Evolutionary conservation across 2,888 invertebrate genomes (phyloP).

Genomic region (Hofmannophila pseudospretella): DNA sequence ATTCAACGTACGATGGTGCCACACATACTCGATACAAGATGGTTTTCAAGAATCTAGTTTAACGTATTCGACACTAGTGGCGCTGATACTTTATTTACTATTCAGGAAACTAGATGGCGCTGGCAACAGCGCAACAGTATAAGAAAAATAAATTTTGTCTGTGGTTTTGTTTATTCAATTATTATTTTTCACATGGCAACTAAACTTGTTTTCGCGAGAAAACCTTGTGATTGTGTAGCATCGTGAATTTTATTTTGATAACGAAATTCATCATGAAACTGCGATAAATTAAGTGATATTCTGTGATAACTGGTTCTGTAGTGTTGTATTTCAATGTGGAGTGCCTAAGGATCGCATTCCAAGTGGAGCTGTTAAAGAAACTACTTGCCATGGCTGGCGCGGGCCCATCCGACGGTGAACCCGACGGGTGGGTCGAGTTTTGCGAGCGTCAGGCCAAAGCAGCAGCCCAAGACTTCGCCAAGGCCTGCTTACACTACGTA

Average conservation of each 20-base stretch:
- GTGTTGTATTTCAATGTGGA: conserved; percentile 38
- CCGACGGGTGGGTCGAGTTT: conserved; percentile 88
- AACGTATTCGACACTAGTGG: no score
- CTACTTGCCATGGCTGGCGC: conserved; percentile 73
- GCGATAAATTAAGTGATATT: conserved; percentile 23
- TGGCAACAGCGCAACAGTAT: no score
- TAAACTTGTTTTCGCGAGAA: conserved; percentile 68
- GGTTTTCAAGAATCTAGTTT: no score
- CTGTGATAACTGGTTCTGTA: conserved; percentile 23
- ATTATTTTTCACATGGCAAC: conserved; percentile 44
- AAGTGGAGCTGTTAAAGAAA: conserved; percentile 74
- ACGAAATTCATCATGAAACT: conserved; percentile 45
- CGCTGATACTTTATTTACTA: no score
- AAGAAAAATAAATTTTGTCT: no score
- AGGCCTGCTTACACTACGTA: conserved; percentile 88
- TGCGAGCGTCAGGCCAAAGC: conserved; percentile 92
- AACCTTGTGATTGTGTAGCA: conserved; percentile 51
- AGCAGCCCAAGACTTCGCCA: conserved; percentile 92
- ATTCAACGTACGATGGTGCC: no score
- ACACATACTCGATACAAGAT: no score
- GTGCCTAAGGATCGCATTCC: conserved; percentile 39
- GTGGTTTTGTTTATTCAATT: background rate
- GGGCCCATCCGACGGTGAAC: conserved; percentile 79
- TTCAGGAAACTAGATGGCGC: no score
- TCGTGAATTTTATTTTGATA: conserved; percentile 68